These are phyloP conservation scores for Propsilocerus akamusi DNA, from an alignment of 1,140 invertebrate species.

Conservation along the genomic window DNA sequence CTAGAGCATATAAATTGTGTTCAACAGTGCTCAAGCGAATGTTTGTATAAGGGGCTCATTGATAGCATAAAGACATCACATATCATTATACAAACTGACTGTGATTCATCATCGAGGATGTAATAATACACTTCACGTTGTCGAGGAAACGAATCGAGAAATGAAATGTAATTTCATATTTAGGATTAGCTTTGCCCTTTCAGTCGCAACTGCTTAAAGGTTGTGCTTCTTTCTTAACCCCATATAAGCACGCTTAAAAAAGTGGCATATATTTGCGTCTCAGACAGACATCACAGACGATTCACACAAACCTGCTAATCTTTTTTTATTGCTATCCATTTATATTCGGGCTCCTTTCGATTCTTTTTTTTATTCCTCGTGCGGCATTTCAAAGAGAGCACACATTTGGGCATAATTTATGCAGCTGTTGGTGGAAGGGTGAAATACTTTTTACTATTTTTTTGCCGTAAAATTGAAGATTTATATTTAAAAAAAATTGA, in stretches of 20 bases:
- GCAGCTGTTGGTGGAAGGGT: background rate
- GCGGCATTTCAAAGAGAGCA: background rate
- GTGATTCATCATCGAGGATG: background rate
- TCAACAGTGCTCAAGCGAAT: no score
- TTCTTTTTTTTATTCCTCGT: background rate
- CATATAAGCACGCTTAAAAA: background rate
- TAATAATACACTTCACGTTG: background rate
- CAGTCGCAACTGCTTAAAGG: no score
- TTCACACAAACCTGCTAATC: background rate
- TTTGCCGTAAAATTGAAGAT: background rate
- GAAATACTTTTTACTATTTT: background rate
- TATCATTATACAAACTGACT: background rate
- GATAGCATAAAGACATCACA: background rate
- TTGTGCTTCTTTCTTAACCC: background rate
- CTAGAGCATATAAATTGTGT: no score
- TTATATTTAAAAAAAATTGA: background rate
- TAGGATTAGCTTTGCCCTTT: conserved; percentile 2
- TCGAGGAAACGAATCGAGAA: no score
- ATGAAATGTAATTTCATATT: conserved; percentile 1
- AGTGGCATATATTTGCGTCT: background rate
- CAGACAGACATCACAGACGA: background rate
- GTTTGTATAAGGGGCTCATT: background rate
- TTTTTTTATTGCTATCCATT: background rate
- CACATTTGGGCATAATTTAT: background rate
- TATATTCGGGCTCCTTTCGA: background rate